A percentile compares a stretch with the other conserved stretches of the same genome.
phyloP scores from a whole-genome alignment of 2,113 vertebrate genomes.

The Trachemys scripta region DNA sequence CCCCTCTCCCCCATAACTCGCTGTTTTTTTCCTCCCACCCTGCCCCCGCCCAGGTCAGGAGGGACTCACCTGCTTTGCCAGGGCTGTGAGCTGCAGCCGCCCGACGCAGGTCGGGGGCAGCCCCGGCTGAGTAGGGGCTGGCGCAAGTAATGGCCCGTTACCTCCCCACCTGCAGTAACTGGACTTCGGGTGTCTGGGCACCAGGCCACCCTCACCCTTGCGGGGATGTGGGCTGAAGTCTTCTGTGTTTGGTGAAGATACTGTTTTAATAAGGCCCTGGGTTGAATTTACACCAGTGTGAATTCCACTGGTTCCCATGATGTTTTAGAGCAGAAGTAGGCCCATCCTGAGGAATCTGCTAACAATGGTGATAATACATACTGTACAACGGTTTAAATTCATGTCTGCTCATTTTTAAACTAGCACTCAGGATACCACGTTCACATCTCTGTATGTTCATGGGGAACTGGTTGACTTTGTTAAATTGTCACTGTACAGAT shows the following conservation, averaged over 20 bases:
- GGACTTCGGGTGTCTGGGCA: too few species aligned
- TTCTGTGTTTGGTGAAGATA: background rate
- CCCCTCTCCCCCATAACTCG: too few species aligned
- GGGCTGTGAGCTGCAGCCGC: too few species aligned
- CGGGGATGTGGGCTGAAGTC: background rate
- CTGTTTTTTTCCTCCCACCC: too few species aligned
- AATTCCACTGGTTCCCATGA: background rate
- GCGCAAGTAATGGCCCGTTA: too few species aligned
- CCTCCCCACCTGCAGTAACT: too few species aligned
- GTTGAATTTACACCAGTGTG: background rate
- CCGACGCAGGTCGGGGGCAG: too few species aligned
- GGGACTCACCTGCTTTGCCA: too few species aligned
- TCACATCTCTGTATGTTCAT: background rate
- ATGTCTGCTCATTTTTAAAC: background rate
- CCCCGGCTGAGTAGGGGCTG: too few species aligned
- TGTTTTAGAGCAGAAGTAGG: background rate
- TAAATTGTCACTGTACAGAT: background rate
- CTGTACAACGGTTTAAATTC: background rate
- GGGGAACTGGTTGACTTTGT: background rate
- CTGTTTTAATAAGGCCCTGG: background rate
- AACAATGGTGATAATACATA: background rate
- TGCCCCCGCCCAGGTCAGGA: too few species aligned
- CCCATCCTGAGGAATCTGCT: background rate
- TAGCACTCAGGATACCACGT: background rate
- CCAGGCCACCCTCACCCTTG: background rate